Percentiles rank a stretch among this genome's conserved stretches.
Evolutionary conservation across 2,797 vertebrate genomes (phyloP).

Genomic region (Pogonophryne albipinna): DNA sequence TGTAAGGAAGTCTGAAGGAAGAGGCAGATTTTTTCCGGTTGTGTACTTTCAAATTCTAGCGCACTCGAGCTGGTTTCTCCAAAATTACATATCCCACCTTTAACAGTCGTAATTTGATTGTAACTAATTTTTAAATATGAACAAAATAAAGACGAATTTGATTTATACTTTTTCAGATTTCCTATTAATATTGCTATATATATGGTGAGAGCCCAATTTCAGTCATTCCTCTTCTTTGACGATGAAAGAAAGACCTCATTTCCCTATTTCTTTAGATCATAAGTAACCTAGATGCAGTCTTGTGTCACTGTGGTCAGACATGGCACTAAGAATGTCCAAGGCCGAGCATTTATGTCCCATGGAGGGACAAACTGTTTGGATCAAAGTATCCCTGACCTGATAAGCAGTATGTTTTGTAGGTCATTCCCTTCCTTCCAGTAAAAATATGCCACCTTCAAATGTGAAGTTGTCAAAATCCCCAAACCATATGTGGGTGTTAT

Average conservation of each 20-base stretch:
- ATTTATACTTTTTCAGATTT: too few species aligned
- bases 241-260: slow-evolving; percentile 26
- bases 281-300: slow-evolving; percentile 30
- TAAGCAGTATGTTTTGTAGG: slow-evolving; percentile 1
- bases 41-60: too few species aligned
- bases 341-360: neutral
- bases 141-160: too few species aligned
- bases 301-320: slow-evolving; percentile 10
- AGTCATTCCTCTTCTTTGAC: slow-evolving; percentile 16
- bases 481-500: neutral
- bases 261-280: slow-evolving; percentile 27
- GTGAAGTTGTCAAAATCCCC: neutral
- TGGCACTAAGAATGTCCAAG: slow-evolving; percentile 7
- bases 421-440: slow-evolving; percentile 5
- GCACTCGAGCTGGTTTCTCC: too few species aligned
- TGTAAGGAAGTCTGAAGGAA: too few species aligned
- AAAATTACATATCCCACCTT: too few species aligned
- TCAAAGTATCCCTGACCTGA: neutral
- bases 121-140: too few species aligned
- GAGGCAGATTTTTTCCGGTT: too few species aligned
- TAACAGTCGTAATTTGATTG: too few species aligned
- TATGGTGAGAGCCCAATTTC: neutral
- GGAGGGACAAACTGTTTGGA: slow-evolving; percentile 8
- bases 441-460: neutral
- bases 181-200: too few species aligned